A percentile compares a stretch with the other conserved stretches of the same genome.
These are phyloP conservation scores for Haliclona indistincta DNA, from an alignment of 37 sponge, comb jelly and placozoan species.

Conservation along the genomic window DNA sequence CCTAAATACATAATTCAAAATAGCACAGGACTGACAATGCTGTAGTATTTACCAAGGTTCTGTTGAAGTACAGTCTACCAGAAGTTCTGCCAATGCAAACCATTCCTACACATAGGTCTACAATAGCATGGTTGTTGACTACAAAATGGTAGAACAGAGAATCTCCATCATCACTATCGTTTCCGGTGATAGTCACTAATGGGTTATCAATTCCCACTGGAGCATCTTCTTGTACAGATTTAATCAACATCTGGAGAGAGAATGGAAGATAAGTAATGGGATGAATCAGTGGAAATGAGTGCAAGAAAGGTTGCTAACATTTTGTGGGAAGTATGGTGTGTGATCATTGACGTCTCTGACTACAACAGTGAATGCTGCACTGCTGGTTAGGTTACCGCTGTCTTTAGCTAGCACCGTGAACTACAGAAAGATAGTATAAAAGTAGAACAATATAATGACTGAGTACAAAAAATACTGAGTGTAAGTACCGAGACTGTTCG, in stretches of 20 bases:
- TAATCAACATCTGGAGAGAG: slow-evolving; percentile 21
- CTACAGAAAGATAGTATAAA: background rate
- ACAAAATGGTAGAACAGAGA: too few species aligned
- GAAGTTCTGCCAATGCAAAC: background rate
- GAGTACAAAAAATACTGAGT: background rate
- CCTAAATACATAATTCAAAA: background rate
- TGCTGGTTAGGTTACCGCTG: slow-evolving; percentile 5
- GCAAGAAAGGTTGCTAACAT: background rate
- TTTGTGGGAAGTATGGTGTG: slow-evolving; percentile 18
- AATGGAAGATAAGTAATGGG: background rate
- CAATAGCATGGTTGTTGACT: too few species aligned
- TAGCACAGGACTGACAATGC: background rate
- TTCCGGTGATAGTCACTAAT: too few species aligned
- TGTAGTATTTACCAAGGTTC: background rate
- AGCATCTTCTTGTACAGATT: too few species aligned
- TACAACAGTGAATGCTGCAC: slow-evolving; percentile 3
- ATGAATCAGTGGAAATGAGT: too few species aligned
- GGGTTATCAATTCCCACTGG: too few species aligned
- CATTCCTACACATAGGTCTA: background rate
- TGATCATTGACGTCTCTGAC: slow-evolving; percentile 41
- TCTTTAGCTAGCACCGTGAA: slow-evolving; percentile 4
- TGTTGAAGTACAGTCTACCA: background rate
- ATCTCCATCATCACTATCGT: too few species aligned
- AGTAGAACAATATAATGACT: background rate
- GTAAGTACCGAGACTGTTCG: background rate